Base-by-base conservation (phyloP, 2,888 invertebrate species). In the Orthosia gothica region DNA sequence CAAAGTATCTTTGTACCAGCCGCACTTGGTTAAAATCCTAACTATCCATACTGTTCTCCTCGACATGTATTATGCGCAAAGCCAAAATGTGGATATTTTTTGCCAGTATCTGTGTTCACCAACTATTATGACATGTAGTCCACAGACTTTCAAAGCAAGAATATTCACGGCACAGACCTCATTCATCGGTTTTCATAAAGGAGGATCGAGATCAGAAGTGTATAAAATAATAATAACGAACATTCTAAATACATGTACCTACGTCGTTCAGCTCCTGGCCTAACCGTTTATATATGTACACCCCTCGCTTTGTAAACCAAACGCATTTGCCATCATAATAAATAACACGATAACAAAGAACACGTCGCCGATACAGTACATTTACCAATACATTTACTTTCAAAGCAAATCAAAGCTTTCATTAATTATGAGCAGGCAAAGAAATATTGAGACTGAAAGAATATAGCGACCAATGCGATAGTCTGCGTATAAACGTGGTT, bases 301-400 rank as follows among this genome's bases (percentile, higher is more conserved):
- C 80, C 81, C 49, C 64, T 32, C 76, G 65, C 82, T 80, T 79
- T 82, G 79, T 87, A 75, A 73, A 86, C 73, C 61, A 69, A 75
- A 83, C 76, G 72, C 74, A 79, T 85, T 81, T 70, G 78, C 79
- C 76, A 82, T 85, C 84, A 83, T 84, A 85, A 88, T 88, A 87
- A 89, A 89, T 89, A 87, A 89, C 85, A 74, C 58, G 72, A 78
- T 76, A 87, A 84, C 86, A 88, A 88, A 88, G 86, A 75, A 77
- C 79, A 81, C 74, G 80, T 77, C 77, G 50, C 58, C 70, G 70
- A 88, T 86, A 88, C 81, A 77, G 81, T 88, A 89, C 85, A 84
- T 87, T 83, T 77, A 78, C 87, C 90, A 90, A 93, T 91, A 93
- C 91, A 91, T 92, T 92, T 89, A 89, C 84, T 76, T 81, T 79